Evolutionary conservation across 2,888 invertebrate species (phyloP).

Genomic region (Andrena fulva): DNA sequence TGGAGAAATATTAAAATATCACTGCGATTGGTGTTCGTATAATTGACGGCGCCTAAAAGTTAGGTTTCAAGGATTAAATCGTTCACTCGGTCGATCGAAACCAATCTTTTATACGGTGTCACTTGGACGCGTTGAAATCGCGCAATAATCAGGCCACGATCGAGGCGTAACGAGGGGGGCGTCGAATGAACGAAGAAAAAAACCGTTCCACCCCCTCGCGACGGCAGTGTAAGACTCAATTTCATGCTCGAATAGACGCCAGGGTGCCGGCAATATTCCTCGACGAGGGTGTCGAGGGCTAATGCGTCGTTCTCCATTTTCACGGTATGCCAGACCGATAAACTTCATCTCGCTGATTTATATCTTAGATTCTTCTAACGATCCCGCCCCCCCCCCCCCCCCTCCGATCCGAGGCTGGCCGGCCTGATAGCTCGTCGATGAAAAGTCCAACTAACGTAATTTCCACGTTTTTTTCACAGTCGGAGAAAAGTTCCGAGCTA

Average conservation of each 20-base stretch:
- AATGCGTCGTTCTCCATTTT: constrained; percentile 68
- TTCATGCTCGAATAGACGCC: constrained; percentile 68
- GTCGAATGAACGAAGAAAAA: constrained; percentile 51
- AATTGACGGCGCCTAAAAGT: background rate
- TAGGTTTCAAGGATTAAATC: background rate
- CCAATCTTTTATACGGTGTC: constrained; percentile 9
- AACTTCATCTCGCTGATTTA: constrained; percentile 69
- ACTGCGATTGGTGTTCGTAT: background rate
- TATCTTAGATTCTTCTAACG: constrained; percentile 47
- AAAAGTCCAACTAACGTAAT: constrained; percentile 5
- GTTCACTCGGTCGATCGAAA: background rate
- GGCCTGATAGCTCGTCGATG: background rate
- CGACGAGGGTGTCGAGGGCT: constrained; percentile 51
- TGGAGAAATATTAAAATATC: background rate
- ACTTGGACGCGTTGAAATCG: constrained; percentile 38
- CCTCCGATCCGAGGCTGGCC: constrained; percentile 9
- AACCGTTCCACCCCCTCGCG: constrained; percentile 26
- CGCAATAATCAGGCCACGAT: constrained; percentile 54
- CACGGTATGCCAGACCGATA: constrained; percentile 58
- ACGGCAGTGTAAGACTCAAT: constrained; percentile 69
- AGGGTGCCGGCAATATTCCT: constrained; percentile 60
- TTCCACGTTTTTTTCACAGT: background rate
- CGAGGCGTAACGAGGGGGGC: constrained; percentile 46
- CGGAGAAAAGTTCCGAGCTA: constrained; percentile 27
- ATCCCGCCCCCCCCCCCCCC: constrained; percentile 7